Conservation (phyloP, 2,888 invertebrate species). For the Apodemia mormo region DNA sequence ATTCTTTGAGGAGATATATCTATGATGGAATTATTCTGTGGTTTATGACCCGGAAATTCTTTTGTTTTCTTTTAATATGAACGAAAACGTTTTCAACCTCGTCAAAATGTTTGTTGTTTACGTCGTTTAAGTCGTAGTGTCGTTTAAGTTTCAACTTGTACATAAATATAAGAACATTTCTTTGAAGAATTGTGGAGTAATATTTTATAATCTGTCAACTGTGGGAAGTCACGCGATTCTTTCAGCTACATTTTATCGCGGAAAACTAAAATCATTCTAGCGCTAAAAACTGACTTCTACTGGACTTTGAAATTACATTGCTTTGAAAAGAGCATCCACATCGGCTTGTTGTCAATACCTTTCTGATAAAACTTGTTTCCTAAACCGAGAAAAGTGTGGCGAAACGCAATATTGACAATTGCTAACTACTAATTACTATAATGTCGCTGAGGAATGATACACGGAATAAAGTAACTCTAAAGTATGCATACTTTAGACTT, state of each 20-base stretch:
- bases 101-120: not conserved
- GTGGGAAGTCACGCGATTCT: not conserved
- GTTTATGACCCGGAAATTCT: not conserved
- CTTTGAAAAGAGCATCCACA: not conserved
- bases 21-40: too few relatives aligned
- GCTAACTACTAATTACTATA: too few relatives aligned
- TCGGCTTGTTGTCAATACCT: too few relatives aligned
- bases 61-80: not conserved
- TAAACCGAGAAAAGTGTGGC: too few relatives aligned
- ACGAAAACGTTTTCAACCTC: not conserved
- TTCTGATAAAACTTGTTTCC: too few relatives aligned
- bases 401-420: too few relatives aligned
- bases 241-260: slow-evolving; percentile 1
- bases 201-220: slow-evolving; percentile 1
- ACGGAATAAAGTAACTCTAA: too few relatives aligned
- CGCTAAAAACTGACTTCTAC: not conserved
- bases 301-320: not conserved
- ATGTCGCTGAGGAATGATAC: too few relatives aligned
- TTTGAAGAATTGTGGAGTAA: not conserved
- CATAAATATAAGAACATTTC: not conserved
- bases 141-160: not conserved
- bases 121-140: too few relatives aligned
- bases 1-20: too few relatives aligned
- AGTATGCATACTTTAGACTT: too few relatives aligned
- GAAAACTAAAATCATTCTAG: not conserved